These are phyloP conservation scores for Noctua pronuba DNA, from an alignment of 2,888 invertebrate genomes.

Conservation along the genomic window DNA sequence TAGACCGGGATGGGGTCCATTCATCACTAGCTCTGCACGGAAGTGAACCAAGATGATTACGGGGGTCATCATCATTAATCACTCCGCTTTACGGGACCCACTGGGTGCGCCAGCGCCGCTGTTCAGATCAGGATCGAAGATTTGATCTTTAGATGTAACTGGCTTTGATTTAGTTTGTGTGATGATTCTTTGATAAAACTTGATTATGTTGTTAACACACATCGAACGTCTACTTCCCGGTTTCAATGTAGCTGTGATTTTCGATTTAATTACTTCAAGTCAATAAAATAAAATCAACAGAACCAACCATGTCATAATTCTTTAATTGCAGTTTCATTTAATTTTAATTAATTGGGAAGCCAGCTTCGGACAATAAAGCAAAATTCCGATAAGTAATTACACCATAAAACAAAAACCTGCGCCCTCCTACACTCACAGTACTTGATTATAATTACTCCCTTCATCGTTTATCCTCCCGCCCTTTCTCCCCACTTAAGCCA, in stretches of 20 bases:
- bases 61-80: conserved; percentile 76
- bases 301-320: conserved; percentile 2
- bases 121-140: conserved; percentile 58
- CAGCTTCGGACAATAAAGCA: conserved; percentile 8
- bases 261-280: conserved; percentile 10
- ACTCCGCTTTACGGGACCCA: conserved; percentile 67
- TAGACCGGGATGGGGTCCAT: conserved; percentile 55
- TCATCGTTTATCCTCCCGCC: conserved; percentile 50
- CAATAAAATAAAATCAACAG: conserved; percentile 6
- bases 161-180: conserved; percentile 51
- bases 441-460: conserved; percentile 43
- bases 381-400: conserved; percentile 18
- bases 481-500: conserved; percentile 57
- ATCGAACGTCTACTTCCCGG: conserved; percentile 11
- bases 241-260: conserved; percentile 6
- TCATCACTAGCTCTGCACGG: conserved; percentile 65
- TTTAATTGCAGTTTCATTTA: conserved; percentile 23
- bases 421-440: conserved; percentile 20
- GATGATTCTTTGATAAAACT: conserved; percentile 35
- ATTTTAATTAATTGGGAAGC: conserved; percentile 36
- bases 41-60: conserved; percentile 67
- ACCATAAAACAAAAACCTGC: conserved; percentile 30
- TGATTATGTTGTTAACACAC: conserved; percentile 43
- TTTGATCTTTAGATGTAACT: conserved; percentile 44
- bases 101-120: conserved; percentile 43